phyloP scores from a whole-genome alignment of 2,888 invertebrate species.

The Chloroclysta siterata region DNA sequence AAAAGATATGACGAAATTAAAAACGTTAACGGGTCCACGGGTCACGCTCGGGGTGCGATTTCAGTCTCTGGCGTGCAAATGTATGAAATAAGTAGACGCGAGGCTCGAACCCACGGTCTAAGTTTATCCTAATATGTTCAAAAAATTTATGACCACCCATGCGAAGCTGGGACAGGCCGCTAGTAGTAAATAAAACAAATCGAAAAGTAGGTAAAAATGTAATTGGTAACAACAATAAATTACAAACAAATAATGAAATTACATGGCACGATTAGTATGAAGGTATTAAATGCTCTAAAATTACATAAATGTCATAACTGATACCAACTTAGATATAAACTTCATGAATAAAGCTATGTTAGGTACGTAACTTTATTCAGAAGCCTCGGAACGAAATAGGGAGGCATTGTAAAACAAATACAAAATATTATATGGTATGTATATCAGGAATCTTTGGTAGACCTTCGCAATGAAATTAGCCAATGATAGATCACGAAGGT shows the following conservation, averaged over 20 bases:
- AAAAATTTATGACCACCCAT: too few relatives aligned
- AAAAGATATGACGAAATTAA: too few relatives aligned
- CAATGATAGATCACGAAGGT: conserved; percentile 10
- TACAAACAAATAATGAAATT: conserved; percentile 49
- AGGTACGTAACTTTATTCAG: conserved; percentile 1
- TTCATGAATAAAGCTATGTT: conserved; percentile 8
- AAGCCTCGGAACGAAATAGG: neutral
- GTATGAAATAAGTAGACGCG: too few relatives aligned
- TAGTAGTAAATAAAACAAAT: conserved; percentile 33
- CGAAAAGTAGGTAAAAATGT: conserved; percentile 49
- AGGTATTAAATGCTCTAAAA: conserved; percentile 25
- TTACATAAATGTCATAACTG: conserved; percentile 10
- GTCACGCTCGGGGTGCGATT: too few relatives aligned
- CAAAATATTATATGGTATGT: too few relatives aligned
- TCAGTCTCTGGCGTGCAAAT: too few relatives aligned
- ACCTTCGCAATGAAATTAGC: neutral
- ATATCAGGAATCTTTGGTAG: too few relatives aligned
- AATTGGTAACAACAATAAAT: conserved; percentile 59
- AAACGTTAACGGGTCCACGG: too few relatives aligned
- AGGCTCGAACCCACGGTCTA: too few relatives aligned
- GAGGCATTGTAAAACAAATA: too few relatives aligned
- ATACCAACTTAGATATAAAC: neutral
- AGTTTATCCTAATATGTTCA: too few relatives aligned
- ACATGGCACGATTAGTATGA: conserved; percentile 59
- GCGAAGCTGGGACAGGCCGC: too few relatives aligned